Conservation (phyloP, 2,888 invertebrate genomes). For the Drosophila buzzatii region DNA sequence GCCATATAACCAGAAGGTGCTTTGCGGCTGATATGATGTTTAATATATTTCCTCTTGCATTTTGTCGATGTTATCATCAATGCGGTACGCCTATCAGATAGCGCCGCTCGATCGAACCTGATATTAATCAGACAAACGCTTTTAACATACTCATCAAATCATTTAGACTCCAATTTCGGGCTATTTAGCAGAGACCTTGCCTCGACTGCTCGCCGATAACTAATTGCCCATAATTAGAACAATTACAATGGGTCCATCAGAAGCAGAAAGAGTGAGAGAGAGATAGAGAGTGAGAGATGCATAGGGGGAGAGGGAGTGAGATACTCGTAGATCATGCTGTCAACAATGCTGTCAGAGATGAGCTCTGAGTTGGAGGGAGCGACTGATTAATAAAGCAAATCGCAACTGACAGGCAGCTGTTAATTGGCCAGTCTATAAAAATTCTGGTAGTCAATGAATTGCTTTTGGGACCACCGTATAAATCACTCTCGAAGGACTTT, state of each 20-base stretch:
- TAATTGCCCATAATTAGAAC: conserved; percentile 63
- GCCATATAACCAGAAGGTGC: not conserved
- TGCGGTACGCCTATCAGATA: conserved; percentile 19
- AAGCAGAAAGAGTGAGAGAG: not conserved
- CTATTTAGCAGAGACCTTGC: conserved; percentile 41
- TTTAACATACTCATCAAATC: conserved; percentile 48
- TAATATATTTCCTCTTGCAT: conserved; percentile 20
- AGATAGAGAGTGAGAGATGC: not conserved
- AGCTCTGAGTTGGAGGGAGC: conserved; percentile 1
- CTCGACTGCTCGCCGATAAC: conserved; percentile 10
- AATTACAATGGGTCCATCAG: conserved; percentile 21
- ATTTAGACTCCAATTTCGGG: conserved; percentile 39
- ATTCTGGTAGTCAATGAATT: conserved; percentile 52
- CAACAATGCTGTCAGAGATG: conserved; percentile 35
- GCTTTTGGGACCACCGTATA: conserved; percentile 45
- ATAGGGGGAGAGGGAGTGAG: not conserved
- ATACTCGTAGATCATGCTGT: conserved; percentile 60
- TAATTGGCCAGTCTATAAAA: conserved; percentile 77
- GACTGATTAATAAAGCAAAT: conserved; percentile 53
- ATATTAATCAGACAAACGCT: conserved; percentile 25
- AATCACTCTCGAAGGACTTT: conserved; percentile 68
- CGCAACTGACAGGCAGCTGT: conserved; percentile 75
- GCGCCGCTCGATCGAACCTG: conserved; percentile 1
- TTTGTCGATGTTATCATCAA: conserved; percentile 29
- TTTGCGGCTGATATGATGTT: conserved; percentile 3